Conservation (phyloP, 92 coral and sea anemone species). For the Hydrozoanthus gracilis region DNA sequence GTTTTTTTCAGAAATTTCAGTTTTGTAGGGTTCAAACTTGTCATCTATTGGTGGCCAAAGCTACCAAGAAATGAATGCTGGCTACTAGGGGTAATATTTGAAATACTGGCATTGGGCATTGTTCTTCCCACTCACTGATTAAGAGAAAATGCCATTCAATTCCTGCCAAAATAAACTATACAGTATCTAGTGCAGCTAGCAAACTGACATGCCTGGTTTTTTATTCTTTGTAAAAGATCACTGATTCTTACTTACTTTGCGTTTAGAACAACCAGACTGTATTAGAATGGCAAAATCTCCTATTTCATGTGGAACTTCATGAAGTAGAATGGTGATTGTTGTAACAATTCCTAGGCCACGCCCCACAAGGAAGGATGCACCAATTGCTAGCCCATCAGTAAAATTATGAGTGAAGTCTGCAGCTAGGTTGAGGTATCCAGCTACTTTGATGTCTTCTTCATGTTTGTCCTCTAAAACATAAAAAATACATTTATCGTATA, state of each 20-base stretch:
- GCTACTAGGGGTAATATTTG: too few relatives aligned
- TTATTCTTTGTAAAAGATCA: too few relatives aligned
- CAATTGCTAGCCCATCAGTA: conserved; percentile 98
- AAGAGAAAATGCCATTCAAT: too few relatives aligned
- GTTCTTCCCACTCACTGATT: too few relatives aligned
- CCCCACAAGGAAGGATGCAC: conserved; percentile 95
- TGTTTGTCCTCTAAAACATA: conserved; percentile 32
- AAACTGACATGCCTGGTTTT: too few relatives aligned
- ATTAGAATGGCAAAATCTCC: conserved; percentile 99
- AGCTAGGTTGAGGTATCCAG: conserved; percentile 97
- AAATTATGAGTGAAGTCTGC: conserved; percentile 99
- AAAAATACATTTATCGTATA: conserved; percentile 14
- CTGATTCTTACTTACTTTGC: conserved; percentile 65
- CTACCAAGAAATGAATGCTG: too few relatives aligned
- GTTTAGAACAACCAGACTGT: conserved; percentile 95
- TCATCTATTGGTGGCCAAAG: too few relatives aligned
- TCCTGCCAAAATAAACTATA: too few relatives aligned
- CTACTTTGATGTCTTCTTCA: conserved; percentile 88
- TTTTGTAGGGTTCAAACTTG: too few relatives aligned
- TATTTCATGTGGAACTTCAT: conserved; percentile 98
- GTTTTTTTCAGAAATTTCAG: too few relatives aligned
- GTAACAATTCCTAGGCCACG: conserved; percentile 93
- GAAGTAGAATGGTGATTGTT: conserved; percentile 92
- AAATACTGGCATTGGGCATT: too few relatives aligned
- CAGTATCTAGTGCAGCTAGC: too few relatives aligned